Conservation (phyloP, 1,140 invertebrate genomes). For the Eurosta solidaginis region DNA sequence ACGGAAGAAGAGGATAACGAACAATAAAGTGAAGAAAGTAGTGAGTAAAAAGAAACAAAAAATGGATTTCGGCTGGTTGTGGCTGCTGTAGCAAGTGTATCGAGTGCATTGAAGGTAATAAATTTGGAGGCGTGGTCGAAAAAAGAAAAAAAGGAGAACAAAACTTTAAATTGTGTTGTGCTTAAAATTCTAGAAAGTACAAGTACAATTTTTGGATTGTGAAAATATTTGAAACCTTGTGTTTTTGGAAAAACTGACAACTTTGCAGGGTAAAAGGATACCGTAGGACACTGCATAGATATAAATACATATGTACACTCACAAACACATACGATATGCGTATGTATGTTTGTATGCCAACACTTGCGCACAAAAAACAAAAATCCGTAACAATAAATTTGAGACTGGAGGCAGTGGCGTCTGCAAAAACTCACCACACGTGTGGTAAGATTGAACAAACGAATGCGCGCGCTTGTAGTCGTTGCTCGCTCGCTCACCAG, state of each 20-base stretch:
- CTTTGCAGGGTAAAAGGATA: background rate
- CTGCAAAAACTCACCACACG: background rate
- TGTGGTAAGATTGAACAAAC: background rate
- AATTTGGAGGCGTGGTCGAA: slow-evolving; percentile 12
- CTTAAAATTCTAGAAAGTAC: background rate
- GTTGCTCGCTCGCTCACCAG: background rate
- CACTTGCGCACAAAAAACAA: background rate
- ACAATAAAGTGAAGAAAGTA: background rate
- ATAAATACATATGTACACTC: background rate
- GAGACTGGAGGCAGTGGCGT: background rate
- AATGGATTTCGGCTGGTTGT: background rate
- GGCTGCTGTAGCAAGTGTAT: slow-evolving; percentile 14
- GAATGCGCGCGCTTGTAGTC: background rate
- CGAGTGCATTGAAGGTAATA: slow-evolving; percentile 21
- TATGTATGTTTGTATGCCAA: too few species aligned
- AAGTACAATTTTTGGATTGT: background rate
- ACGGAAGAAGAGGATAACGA: background rate
- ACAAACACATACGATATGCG: background rate
- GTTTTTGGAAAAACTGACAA: background rate
- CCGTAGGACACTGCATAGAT: background rate
- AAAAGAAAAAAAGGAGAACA: background rate
- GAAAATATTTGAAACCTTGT: background rate
- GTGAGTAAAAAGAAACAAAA: background rate
- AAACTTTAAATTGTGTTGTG: background rate
- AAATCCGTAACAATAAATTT: background rate